Evolutionary conservation across 2,113 vertebrate genomes (phyloP).

Genomic region (Mormoops blainvillei): DNA sequence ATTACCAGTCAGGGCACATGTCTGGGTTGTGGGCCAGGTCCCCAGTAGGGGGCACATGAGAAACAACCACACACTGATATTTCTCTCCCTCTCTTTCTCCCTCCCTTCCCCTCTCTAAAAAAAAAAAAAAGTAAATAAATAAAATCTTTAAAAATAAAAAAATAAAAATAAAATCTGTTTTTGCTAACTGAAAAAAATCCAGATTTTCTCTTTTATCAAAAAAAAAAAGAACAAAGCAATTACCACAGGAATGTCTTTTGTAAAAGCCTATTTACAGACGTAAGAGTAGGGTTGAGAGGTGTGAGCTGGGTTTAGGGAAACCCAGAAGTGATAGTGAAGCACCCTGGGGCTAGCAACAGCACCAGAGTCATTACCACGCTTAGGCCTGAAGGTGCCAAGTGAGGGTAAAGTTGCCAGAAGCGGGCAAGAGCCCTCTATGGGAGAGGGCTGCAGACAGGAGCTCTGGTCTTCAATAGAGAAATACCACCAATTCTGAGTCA

Average conservation of each 20-base stretch:
- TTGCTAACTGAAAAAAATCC: not conserved
- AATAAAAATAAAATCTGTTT: too few relatives aligned
- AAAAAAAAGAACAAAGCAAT: not conserved
- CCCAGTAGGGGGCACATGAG: too few relatives aligned
- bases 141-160: too few relatives aligned
- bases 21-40: too few relatives aligned
- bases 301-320: not conserved
- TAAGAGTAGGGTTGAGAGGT: not conserved
- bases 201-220: not conserved
- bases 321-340: not conserved
- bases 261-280: not conserved
- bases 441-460: not conserved
- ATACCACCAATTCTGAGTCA: not conserved
- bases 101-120: too few relatives aligned
- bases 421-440: not conserved
- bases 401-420: not conserved
- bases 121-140: too few relatives aligned
- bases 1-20: too few relatives aligned
- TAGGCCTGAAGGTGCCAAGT: not conserved
- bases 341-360: not conserved
- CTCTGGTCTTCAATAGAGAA: not conserved
- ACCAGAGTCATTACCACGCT: not conserved
- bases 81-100: too few relatives aligned
- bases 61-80: too few relatives aligned
- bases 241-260: not conserved